Conservation (phyloP, 2,797 vertebrate genomes). For the Diceros bicornis region DNA sequence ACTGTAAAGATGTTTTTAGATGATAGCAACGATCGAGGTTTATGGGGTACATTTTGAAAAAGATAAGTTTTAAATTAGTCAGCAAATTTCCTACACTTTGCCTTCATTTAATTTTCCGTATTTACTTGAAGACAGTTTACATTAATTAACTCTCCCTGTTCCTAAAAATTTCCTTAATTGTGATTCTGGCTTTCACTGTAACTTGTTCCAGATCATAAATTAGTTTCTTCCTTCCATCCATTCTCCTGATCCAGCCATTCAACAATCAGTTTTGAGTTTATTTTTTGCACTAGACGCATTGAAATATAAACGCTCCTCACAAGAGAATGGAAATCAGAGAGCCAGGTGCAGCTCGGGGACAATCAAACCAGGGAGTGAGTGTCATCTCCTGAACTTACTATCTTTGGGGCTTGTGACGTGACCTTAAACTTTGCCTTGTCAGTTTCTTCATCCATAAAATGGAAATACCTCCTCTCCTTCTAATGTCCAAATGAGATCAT, state of each 20-base stretch:
- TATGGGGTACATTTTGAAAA: not conserved
- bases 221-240: not conserved
- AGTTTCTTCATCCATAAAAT: slow-evolving; percentile 29
- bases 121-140: not conserved
- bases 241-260: not conserved
- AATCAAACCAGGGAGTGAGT: not conserved
- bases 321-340: not conserved
- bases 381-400: not conserved
- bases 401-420: not conserved
- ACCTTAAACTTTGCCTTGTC: not conserved
- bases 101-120: slow-evolving; percentile 22
- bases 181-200: slow-evolving; percentile 20
- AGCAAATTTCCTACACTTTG: not conserved
- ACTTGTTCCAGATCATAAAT: not conserved
- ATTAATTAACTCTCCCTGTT: not conserved
- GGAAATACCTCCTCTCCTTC: not conserved
- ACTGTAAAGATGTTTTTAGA: slow-evolving; percentile 42
- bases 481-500: slow-evolving; percentile 41
- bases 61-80: not conserved
- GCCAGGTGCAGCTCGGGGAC: not conserved
- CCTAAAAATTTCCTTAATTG: not conserved
- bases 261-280: not conserved
- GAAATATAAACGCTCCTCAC: not conserved
- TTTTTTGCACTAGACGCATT: not conserved
- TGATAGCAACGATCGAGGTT: not conserved